phyloP scores from a whole-genome alignment of 2,888 invertebrate species.

The Trilocha varians region DNA sequence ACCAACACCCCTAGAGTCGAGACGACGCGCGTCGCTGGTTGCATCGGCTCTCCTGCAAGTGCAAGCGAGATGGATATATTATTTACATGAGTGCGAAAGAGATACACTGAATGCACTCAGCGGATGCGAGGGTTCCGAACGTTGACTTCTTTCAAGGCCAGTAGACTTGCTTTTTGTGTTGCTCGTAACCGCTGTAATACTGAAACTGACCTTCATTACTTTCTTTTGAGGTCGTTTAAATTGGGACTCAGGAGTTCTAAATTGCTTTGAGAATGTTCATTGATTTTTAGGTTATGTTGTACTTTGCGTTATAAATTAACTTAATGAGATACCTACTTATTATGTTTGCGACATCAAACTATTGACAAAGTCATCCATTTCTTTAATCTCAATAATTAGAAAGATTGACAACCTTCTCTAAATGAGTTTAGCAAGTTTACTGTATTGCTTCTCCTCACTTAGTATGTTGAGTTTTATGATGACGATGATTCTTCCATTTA shows the following conservation, averaged over 20 bases:
- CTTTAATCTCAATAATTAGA: too few species aligned
- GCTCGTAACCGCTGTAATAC: constrained; percentile 53
- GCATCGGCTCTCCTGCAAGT: constrained; percentile 40
- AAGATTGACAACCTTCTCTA: too few species aligned
- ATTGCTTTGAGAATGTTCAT: not conserved
- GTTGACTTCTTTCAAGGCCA: constrained; percentile 70
- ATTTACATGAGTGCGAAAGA: constrained; percentile 26
- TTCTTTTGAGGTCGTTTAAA: constrained; percentile 54
- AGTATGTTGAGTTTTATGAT: too few species aligned
- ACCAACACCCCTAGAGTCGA: constrained; percentile 65
- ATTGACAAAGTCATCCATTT: too few species aligned
- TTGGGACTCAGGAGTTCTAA: not conserved
- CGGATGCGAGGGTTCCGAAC: constrained; percentile 70
- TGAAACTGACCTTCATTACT: constrained; percentile 56
- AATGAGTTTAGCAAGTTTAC: too few species aligned
- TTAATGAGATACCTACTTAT: too few species aligned
- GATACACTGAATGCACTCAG: constrained; percentile 43
- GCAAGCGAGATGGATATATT: constrained; percentile 27
- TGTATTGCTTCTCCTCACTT: too few species aligned
- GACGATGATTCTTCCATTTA: too few species aligned
- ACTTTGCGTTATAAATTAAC: too few species aligned
- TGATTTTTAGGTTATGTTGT: too few species aligned
- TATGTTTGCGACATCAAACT: too few species aligned
- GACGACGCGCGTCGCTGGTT: constrained; percentile 63
- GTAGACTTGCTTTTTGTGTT: constrained; percentile 54